Base-by-base conservation (phyloP, 2,797 vertebrate genomes). In the Bradypodion pumilum region DNA sequence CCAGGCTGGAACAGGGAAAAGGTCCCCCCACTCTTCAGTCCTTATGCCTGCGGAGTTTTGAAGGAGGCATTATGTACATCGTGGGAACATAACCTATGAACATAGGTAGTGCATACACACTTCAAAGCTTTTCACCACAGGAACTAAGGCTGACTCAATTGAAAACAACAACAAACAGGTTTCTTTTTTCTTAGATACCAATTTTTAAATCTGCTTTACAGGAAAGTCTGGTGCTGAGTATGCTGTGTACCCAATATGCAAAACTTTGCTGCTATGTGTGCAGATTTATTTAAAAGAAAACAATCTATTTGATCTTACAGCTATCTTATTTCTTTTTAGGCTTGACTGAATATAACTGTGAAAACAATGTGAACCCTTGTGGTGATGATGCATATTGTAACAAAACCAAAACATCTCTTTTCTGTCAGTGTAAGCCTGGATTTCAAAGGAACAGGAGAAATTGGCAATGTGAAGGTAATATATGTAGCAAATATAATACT, bases 321-420 rank as follows among this genome's bases (percentile, higher is more conserved):
- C 52, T 2, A 0, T 80, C 69, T 89, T 78, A 23, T 78, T 62
- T n/a, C 7, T 79, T 87, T 59, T 80, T 80, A 87, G 98, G 95
- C 95, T 93, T 96, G 16, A 90, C 92, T 72, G 97, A 97, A 93
- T 97, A 98, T 87, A 96, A 97, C n/a, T 99, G 98, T 91, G 97
- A 97, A 89, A 97, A 97, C 94, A 97, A 97, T 89, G 96, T 96
- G 93, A 99, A 98, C 93, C 98, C 97, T 69, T 99, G 99, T 92
- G 99, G 98, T 87, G 98, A 99, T 90, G 98, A 99, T 92, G 97
- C 98, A 35, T 93, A 97, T 90, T 99, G 99, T 93, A 98, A 99
- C 96, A 97, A 98, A 93, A 98, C 98, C 84, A 96, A 97, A 95
- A 94, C 95, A 90, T 97, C 97, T 90, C 95, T 97, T 63, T 91